Percentiles rank a stretch among this genome's conserved stretches.
Conservation (phyloP, 1,140 invertebrate species). For the Ceratina australensis region DNA sequence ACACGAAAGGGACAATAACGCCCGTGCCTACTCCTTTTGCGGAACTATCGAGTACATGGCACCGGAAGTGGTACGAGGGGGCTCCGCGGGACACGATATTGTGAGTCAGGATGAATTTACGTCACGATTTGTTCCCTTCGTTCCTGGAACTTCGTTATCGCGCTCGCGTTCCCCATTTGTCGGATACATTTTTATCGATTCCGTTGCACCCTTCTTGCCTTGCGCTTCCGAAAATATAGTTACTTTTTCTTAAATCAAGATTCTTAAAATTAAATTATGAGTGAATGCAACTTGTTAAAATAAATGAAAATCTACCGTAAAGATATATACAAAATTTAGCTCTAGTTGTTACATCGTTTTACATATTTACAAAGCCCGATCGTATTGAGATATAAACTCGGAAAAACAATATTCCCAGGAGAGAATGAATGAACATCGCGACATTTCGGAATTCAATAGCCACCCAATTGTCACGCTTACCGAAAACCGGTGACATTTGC, state of each 20-base stretch:
- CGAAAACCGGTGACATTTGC: no score
- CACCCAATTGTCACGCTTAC: no score
- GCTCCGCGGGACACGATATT: conserved; percentile 92
- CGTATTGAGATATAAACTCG: no score
- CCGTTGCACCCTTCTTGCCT: not conserved
- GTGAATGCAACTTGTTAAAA: no score
- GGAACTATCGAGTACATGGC: conserved; percentile 99
- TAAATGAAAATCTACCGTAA: no score
- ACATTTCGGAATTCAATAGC: no score
- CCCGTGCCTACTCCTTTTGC: conserved; percentile 96
- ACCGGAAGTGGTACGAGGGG: conserved; percentile 93
- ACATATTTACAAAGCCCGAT: no score
- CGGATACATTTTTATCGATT: conserved; percentile 29
- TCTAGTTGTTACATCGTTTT: no score
- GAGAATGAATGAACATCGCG: no score
- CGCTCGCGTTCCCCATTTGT: not conserved
- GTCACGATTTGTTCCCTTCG: conserved; percentile 45
- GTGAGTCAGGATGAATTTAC: conserved; percentile 81
- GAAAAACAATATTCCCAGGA: no score
- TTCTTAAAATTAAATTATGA: no score
- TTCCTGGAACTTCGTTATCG: conserved; percentile 42
- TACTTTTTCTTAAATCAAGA: not conserved
- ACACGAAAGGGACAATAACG: conserved; percentile 80
- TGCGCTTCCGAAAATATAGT: not conserved
- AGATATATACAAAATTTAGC: no score